Evolutionary conservation across 2,113 vertebrate genomes (phyloP).

Genomic region (Mus spicilegus): DNA sequence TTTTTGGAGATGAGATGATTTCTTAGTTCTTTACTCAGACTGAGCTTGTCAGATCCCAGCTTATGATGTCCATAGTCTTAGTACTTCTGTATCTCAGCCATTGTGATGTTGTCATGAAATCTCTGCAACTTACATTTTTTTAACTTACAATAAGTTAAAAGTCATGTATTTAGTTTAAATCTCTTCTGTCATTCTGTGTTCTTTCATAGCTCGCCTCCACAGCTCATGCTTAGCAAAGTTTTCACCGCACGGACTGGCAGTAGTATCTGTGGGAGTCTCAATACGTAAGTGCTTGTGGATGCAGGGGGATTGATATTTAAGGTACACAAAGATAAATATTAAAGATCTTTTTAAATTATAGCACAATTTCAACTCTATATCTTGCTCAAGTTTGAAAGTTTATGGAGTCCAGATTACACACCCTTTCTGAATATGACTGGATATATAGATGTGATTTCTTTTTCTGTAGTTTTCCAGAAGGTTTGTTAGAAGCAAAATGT

Average conservation of each 20-base stretch:
- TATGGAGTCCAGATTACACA: background rate
- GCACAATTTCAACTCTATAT: background rate
- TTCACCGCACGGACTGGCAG: slow-evolving; percentile 98
- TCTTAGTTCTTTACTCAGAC: background rate
- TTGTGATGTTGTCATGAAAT: background rate
- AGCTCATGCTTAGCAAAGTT: slow-evolving; percentile 99
- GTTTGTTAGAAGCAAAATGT: slow-evolving; percentile 33
- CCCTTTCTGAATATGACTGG: slow-evolving; percentile 27
- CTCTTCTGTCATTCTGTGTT: slow-evolving; percentile 45
- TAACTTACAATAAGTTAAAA: slow-evolving; percentile 49
- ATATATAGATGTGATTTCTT: background rate
- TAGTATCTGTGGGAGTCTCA: slow-evolving; percentile 97
- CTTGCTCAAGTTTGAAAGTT: slow-evolving; percentile 55
- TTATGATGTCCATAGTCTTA: slow-evolving; percentile 11
- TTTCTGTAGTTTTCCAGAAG: slow-evolving; percentile 34
- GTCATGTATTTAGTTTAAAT: slow-evolving; percentile 32
- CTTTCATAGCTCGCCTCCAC: slow-evolving; percentile 93
- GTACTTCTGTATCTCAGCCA: background rate
- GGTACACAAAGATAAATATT: background rate
- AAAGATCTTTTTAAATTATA: slow-evolving; percentile 5
- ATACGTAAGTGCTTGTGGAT: slow-evolving; percentile 92
- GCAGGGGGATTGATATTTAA: slow-evolving; percentile 15
- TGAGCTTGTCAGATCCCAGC: background rate
- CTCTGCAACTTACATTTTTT: slow-evolving; percentile 20
- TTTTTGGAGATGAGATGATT: slow-evolving; percentile 55